A percentile compares a stretch with the other conserved stretches of the same genome.
Evolutionary conservation across 2,797 vertebrate species (phyloP).

Genomic region (Megalops cyprinoides): DNA sequence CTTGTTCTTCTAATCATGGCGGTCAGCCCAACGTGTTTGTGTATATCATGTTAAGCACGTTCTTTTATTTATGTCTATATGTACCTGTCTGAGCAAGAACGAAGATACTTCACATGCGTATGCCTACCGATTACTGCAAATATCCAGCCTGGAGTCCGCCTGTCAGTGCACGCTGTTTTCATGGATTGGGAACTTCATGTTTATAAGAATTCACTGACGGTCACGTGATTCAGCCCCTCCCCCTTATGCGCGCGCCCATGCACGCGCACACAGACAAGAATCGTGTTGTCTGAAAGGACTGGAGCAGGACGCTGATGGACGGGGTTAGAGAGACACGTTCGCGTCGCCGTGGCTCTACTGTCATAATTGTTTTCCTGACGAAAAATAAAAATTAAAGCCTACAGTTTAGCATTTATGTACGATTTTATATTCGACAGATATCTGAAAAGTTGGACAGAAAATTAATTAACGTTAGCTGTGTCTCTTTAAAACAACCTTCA

Average conservation of each 20-base stretch:
- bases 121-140: neutral
- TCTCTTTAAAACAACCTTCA: no score
- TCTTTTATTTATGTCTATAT: neutral
- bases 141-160: neutral
- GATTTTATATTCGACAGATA: neutral
- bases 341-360: no score
- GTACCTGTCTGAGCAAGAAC: neutral
- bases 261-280: no score
- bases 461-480: no score
- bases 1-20: constrained; percentile 24
- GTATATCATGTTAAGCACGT: constrained; percentile 1
- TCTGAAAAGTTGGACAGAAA: neutral
- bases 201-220: constrained; percentile 56
- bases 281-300: neutral
- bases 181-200: constrained; percentile 44
- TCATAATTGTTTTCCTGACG: no score
- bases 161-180: constrained; percentile 10
- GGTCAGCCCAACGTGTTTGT: constrained; percentile 9
- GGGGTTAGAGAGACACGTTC: constrained; percentile 17
- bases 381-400: no score
- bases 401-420: neutral
- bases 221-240: constrained; percentile 56
- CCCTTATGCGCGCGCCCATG: constrained; percentile 31
- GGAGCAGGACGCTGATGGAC: constrained; percentile 25
- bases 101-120: neutral